These are phyloP conservation scores for Sesamia nonagrioides DNA, from an alignment of 1,140 invertebrate genomes.

Conservation along the genomic window DNA sequence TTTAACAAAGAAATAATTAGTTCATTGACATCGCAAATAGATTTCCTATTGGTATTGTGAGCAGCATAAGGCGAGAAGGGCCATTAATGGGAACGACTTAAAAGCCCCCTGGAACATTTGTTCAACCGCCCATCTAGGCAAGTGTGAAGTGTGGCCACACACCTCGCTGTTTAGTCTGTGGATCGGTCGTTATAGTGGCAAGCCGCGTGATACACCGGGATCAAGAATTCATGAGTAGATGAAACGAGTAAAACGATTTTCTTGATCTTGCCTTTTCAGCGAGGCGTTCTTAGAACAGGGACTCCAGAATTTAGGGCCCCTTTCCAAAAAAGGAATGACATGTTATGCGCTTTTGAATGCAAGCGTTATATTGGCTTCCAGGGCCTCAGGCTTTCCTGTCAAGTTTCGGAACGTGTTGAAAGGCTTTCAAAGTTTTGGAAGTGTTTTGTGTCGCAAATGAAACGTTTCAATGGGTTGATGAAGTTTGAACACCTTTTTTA, in stretches of 20 bases:
- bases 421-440: slow-evolving; percentile 4
- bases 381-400: too few species aligned
- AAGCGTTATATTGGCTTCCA: too few species aligned
- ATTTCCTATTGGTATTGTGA: background rate
- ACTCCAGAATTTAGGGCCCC: too few species aligned
- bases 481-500: slow-evolving; percentile 1
- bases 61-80: slow-evolving; percentile 15
- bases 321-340: too few species aligned
- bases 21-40: slow-evolving; percentile 27
- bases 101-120: slow-evolving; percentile 52
- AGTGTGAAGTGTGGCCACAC: slow-evolving; percentile 58
- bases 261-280: slow-evolving; percentile 20
- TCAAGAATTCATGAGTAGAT: background rate
- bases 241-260: slow-evolving; percentile 6
- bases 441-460: background rate
- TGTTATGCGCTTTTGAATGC: too few species aligned
- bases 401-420: background rate
- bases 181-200: slow-evolving; percentile 18
- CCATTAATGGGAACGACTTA: slow-evolving; percentile 43
- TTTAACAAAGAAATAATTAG: background rate
- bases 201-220: slow-evolving; percentile 13
- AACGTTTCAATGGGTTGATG: background rate
- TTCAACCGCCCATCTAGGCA: slow-evolving; percentile 42
- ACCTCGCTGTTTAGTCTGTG: slow-evolving; percentile 35
- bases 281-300: too few species aligned